A percentile compares a stretch with the other conserved stretches of the same genome.
Evolutionary conservation across 2,113 vertebrate species (phyloP).

Genomic region (Asarcornis scutulata): DNA sequence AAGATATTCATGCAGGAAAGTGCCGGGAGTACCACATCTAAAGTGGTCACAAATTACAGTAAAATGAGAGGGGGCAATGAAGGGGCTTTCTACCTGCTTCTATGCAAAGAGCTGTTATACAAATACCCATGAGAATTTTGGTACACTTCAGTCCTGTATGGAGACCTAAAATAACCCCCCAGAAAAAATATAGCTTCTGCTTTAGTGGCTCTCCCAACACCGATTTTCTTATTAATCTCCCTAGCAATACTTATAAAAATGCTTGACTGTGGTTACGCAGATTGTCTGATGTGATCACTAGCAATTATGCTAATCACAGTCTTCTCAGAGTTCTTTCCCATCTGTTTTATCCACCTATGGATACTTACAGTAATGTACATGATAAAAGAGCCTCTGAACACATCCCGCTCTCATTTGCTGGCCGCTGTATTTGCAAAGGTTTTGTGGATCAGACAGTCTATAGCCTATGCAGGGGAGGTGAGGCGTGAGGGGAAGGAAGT

Average conservation of each 20-base stretch:
- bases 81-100: not conserved
- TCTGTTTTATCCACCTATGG: conserved; percentile 73
- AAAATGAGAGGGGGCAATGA: not conserved
- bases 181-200: conserved; percentile 36
- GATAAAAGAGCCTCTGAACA: not conserved
- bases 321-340: conserved; percentile 66
- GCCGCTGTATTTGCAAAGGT: not conserved
- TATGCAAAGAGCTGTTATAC: not conserved
- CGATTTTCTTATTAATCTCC: conserved; percentile 64
- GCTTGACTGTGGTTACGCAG: conserved; percentile 63
- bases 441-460: not conserved
- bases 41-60: not conserved
- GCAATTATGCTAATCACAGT: conserved; percentile 73
- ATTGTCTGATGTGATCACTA: conserved; percentile 73
- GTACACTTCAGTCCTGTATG: not conserved
- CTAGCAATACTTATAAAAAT: conserved; percentile 65
- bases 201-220: conserved; percentile 32
- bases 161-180: not conserved
- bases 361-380: conserved; percentile 46
- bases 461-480: not conserved
- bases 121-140: not conserved
- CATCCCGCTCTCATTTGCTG: not conserved
- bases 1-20: not conserved
- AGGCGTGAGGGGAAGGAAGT: not conserved
- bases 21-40: not conserved